A percentile compares a stretch with the other conserved stretches of the same genome.
phyloP scores from a whole-genome alignment of 2,113 vertebrate genomes.

The Zeus faber region DNA sequence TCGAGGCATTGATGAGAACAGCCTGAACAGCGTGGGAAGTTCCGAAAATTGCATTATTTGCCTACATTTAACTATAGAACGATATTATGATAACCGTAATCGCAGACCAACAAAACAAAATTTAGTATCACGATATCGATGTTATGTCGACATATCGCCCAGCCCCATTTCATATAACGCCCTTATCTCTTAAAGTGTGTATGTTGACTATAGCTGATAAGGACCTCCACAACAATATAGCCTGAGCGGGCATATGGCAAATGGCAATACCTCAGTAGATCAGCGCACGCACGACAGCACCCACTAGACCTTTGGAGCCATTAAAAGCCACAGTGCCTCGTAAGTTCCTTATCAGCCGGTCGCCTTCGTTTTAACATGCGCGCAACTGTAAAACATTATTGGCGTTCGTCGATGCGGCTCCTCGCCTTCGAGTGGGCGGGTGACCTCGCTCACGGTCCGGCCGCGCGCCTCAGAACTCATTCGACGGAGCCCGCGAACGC shows the following conservation, averaged over 20 bases:
- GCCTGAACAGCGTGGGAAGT: too few relatives aligned
- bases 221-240: neutral
- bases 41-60: too few relatives aligned
- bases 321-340: constrained; percentile 32
- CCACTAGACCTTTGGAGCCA: constrained; percentile 60
- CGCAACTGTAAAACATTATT: constrained; percentile 26
- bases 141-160: too few relatives aligned
- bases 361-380: constrained; percentile 30
- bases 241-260: too few relatives aligned
- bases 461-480: constrained; percentile 47
- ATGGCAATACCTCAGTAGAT: constrained; percentile 14
- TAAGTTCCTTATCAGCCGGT: constrained; percentile 36
- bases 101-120: too few relatives aligned
- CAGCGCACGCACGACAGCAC: constrained; percentile 40
- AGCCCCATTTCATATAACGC: too few relatives aligned
- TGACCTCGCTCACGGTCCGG: constrained; percentile 35
- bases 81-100: too few relatives aligned
- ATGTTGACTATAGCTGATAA: constrained; percentile 23
- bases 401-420: constrained; percentile 43
- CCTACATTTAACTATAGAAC: too few relatives aligned
- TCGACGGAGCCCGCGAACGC: constrained; percentile 64
- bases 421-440: constrained; percentile 57
- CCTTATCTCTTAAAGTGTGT: neutral
- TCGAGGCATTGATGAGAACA: too few relatives aligned
- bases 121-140: too few relatives aligned